Conservation (phyloP, 2,888 invertebrate species). For the Gonocerus acuteangulatus region DNA sequence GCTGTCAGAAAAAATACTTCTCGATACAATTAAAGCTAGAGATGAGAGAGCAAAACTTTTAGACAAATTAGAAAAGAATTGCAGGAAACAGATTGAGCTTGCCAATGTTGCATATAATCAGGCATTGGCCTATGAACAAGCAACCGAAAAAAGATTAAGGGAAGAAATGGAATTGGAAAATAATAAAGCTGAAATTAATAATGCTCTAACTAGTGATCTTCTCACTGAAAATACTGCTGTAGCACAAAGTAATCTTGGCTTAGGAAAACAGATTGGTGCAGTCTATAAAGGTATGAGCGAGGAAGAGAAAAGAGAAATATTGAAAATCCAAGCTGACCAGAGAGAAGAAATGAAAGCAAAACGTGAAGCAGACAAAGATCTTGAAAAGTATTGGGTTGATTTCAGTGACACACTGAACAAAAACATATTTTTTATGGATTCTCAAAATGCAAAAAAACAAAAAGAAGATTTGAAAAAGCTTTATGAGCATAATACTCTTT, state of each 20-base stretch:
- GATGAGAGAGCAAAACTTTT: constrained; percentile 62
- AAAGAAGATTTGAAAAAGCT: constrained; percentile 15
- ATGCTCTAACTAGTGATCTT: constrained; percentile 73
- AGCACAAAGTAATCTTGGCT: constrained; percentile 65
- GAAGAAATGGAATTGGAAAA: constrained; percentile 24
- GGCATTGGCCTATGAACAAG: constrained; percentile 52
- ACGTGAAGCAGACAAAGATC: not conserved
- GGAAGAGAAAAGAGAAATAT: constrained; percentile 62
- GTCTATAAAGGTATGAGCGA: constrained; percentile 80
- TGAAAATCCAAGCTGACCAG: constrained; percentile 66
- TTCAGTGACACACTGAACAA: not conserved
- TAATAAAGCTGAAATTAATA: constrained; percentile 57
- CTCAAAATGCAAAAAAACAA: not conserved
- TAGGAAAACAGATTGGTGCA: constrained; percentile 48
- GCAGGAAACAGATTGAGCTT: constrained; percentile 62
- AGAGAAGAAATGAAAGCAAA: constrained; percentile 38
- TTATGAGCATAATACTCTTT: constrained; percentile 59
- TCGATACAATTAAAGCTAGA: constrained; percentile 56
- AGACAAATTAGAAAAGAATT: constrained; percentile 64
- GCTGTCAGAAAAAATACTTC: constrained; percentile 47
- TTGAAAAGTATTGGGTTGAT: constrained; percentile 18
- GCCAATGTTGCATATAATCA: constrained; percentile 69
- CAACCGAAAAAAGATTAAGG: not conserved
- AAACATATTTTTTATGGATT: not conserved
- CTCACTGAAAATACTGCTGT: constrained; percentile 79